These are phyloP conservation scores for Spongilla lacustris DNA, from an alignment of 37 sponge, comb jelly and placozoan genomes.

Conservation along the genomic window DNA sequence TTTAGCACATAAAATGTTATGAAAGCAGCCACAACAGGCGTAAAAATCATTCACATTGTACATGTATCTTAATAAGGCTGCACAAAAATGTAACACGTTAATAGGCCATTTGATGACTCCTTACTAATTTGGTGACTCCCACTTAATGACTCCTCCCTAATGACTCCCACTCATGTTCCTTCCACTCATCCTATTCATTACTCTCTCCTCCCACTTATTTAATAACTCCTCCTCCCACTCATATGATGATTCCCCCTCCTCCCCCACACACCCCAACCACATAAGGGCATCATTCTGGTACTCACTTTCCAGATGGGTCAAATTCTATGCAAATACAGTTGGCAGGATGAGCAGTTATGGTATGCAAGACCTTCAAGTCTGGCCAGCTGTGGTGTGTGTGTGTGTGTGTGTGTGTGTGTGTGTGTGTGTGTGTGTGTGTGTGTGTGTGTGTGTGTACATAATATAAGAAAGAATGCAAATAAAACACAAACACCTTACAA, in stretches of 20 bases:
- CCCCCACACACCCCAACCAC: background rate
- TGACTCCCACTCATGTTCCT: no score
- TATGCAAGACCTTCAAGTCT: constrained; percentile 76
- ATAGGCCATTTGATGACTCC: no score
- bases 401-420: background rate
- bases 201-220: no score
- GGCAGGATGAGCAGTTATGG: constrained; percentile 94
- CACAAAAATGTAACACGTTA: no score
- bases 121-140: no score
- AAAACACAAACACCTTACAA: background rate
- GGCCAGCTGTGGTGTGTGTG: constrained; percentile 63
- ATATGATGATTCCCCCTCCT: no score
- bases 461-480: background rate
- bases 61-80: no score
- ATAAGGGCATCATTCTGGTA: background rate
- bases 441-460: background rate
- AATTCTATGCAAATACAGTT: constrained; percentile 98
- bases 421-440: constrained; percentile 7
- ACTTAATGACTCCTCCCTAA: no score
- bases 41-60: no score
- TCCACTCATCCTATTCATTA: no score
- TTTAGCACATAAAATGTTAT: background rate
- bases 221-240: no score
- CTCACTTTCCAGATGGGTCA: constrained; percentile 85
- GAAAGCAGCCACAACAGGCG: background rate